A percentile compares a stretch with the other conserved stretches of the same genome.
Conservation (phyloP, 1,140 invertebrate species). For the Pogonus chalceus region DNA sequence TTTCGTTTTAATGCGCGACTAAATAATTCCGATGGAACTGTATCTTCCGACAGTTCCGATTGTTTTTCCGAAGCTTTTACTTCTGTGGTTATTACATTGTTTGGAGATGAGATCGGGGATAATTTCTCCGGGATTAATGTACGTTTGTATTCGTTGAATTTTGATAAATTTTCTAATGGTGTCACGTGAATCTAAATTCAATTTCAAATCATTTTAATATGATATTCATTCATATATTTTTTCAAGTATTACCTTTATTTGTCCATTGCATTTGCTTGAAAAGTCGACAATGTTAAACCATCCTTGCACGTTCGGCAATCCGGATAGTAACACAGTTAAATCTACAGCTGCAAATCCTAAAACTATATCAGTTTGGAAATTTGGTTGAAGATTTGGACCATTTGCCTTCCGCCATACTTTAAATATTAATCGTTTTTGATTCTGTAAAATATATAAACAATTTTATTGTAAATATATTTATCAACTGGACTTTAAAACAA, state of each 20-base stretch:
- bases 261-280: slow-evolving; percentile 47
- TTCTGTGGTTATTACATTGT: slow-evolving; percentile 12
- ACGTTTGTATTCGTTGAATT: slow-evolving; percentile 9
- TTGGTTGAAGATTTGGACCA: slow-evolving; percentile 28
- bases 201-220: slow-evolving; percentile 10
- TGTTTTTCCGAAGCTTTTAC: slow-evolving; percentile 12
- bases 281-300: slow-evolving; percentile 55
- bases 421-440: slow-evolving; percentile 45
- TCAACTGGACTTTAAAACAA: too few relatives aligned
- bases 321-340: slow-evolving; percentile 41
- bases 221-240: slow-evolving; percentile 4
- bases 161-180: slow-evolving; percentile 37
- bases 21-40: slow-evolving; percentile 26
- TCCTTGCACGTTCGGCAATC: slow-evolving; percentile 42
- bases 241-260: slow-evolving; percentile 40
- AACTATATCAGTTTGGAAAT: slow-evolving; percentile 41
- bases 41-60: slow-evolving; percentile 10
- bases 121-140: slow-evolving; percentile 3
- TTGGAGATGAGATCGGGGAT: slow-evolving; percentile 15
- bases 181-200: slow-evolving; percentile 38
- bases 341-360: slow-evolving; percentile 50
- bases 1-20: slow-evolving; percentile 44
- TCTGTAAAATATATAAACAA: slow-evolving; percentile 41
- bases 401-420: slow-evolving; percentile 47
- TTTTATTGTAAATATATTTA: too few relatives aligned